A percentile compares a stretch with the other conserved stretches of the same genome.
Conservation (phyloP, 2,797 vertebrate genomes). For the Chiroxiphia lanceolata region DNA sequence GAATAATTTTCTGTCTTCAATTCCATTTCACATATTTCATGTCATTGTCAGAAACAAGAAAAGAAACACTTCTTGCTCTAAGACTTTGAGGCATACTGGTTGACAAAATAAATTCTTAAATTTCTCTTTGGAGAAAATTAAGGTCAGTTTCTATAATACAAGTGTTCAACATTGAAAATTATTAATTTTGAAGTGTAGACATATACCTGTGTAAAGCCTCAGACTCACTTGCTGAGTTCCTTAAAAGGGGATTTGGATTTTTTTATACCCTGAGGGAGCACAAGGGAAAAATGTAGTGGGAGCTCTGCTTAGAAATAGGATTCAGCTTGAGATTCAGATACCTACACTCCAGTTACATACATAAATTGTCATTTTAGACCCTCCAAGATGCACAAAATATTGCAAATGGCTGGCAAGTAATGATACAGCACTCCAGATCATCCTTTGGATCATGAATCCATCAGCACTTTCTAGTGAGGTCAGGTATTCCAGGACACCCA, state of each 20-base stretch:
- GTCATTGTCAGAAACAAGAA: neutral
- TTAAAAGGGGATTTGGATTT: neutral
- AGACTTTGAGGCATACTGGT: neutral
- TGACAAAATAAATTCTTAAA: neutral
- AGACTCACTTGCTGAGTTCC: neutral
- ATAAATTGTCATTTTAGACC: neutral
- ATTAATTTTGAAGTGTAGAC: neutral
- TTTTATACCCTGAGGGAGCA: neutral
- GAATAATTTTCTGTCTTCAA: neutral
- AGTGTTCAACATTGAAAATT: neutral
- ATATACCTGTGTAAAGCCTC: neutral
- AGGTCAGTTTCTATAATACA: neutral
- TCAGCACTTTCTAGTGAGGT: neutral
- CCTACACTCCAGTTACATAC: fast-evolving
- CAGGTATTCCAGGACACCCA: neutral
- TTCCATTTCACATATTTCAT: neutral
- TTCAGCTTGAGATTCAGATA: neutral
- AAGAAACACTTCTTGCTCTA: neutral
- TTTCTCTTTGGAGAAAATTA: neutral
- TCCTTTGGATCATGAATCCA: neutral
- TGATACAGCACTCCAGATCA: neutral
- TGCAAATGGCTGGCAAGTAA: neutral
- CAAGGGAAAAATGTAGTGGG: neutral
- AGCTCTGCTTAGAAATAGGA: neutral
- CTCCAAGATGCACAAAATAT: neutral